A percentile compares a stretch with the other conserved stretches of the same genome.
Conservation (phyloP, 2,888 invertebrate species). For the Drosophila suboccidentalis region DNA sequence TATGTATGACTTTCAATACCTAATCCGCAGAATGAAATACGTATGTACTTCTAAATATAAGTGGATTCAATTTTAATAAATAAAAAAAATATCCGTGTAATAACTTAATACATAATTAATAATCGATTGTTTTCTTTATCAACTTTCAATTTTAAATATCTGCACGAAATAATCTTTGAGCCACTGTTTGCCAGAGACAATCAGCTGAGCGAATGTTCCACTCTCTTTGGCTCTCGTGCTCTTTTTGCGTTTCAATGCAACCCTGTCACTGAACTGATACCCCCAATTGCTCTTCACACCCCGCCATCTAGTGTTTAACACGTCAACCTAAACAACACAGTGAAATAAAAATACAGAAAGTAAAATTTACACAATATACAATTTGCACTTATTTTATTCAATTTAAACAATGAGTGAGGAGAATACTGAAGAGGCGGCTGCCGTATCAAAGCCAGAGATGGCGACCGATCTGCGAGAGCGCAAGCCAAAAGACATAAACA, state of each 20-base stretch:
- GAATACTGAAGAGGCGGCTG: conserved; percentile 27
- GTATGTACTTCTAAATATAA: conserved; percentile 63
- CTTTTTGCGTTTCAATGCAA: conserved; percentile 25
- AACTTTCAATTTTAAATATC: too few species aligned
- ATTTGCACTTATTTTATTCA: background rate
- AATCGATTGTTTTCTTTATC: background rate
- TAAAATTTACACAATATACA: conserved; percentile 11
- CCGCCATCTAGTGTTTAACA: conserved; percentile 51
- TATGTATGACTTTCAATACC: conserved; percentile 51
- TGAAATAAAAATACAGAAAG: conserved; percentile 37
- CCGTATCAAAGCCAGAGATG: conserved; percentile 19
- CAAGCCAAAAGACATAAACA: conserved; percentile 24
- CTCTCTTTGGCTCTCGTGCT: conserved; percentile 4
- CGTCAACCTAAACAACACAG: conserved; percentile 64
- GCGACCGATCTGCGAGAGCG: conserved; percentile 27
- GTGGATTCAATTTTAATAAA: conserved; percentile 70
- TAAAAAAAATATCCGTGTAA: conserved; percentile 66
- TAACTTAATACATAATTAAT: conserved; percentile 37
- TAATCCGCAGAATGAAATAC: conserved; percentile 53
- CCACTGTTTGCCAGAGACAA: background rate
- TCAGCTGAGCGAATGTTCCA: conserved; percentile 8
- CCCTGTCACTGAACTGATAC: conserved; percentile 31
- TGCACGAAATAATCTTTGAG: background rate
- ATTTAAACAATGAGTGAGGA: conserved; percentile 35
- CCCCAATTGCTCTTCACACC: conserved; percentile 27